Evolutionary conservation across 2,113 vertebrate species (phyloP).

Genomic region (Cnemophilus loriae): DNA sequence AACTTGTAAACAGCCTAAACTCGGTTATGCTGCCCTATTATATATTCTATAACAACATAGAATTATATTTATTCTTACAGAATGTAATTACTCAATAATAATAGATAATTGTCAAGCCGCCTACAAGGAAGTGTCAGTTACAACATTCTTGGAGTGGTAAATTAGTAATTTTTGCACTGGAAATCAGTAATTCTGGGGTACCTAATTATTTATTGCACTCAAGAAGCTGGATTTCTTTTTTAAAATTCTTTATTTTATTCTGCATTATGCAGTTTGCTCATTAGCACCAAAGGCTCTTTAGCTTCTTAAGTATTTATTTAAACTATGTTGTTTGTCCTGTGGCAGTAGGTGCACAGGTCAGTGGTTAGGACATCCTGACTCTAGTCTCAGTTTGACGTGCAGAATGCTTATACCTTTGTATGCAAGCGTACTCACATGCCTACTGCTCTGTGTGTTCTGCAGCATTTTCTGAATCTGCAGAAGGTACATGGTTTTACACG

Average conservation of each 20-base stretch:
- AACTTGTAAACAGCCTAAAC: background rate
- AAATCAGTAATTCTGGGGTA: background rate
- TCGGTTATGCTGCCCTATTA: background rate
- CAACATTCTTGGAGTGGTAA: background rate
- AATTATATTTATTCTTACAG: background rate
- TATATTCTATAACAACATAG: background rate
- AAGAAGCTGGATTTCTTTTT: background rate
- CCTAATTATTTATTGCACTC: background rate
- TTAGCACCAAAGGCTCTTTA: background rate
- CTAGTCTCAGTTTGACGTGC: background rate
- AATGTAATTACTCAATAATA: background rate
- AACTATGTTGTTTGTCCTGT: background rate
- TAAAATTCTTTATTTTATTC: background rate
- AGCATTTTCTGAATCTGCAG: background rate
- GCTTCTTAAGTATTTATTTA: background rate
- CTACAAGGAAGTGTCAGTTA: background rate
- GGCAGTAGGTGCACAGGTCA: background rate
- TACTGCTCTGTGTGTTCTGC: background rate
- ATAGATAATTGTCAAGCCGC: background rate
- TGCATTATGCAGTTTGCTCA: background rate
- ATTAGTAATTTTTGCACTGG: background rate
- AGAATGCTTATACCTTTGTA: background rate
- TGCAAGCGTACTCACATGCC: background rate
- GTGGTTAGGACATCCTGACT: background rate
- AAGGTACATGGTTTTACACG: background rate